Evolutionary conservation across 2,113 vertebrate genomes (phyloP).

Genomic region (Strix uralensis): DNA sequence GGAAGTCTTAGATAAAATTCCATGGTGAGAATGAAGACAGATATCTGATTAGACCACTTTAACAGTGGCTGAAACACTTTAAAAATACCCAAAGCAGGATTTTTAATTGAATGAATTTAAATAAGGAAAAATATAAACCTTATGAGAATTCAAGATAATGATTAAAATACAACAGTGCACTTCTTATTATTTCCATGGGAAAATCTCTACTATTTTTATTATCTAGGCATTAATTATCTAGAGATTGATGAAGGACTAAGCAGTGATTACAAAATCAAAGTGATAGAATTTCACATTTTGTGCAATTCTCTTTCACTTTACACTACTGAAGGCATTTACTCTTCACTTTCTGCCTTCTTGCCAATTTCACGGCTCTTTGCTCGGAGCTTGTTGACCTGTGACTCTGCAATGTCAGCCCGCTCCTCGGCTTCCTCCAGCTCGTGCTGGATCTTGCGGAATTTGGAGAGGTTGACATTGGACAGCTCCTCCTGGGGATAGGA

Average conservation of each 20-base stretch:
- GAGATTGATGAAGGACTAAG: neutral
- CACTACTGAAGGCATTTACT: conserved; percentile 38
- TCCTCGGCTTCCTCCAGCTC: conserved; percentile 81
- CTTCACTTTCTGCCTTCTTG: conserved; percentile 75
- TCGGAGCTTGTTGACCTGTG: conserved; percentile 80
- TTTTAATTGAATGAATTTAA: neutral
- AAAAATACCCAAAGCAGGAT: neutral
- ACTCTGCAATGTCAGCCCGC: conserved; percentile 79
- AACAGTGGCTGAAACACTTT: neutral
- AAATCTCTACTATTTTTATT: conserved; percentile 73
- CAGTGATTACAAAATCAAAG: conserved; percentile 23
- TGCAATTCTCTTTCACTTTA: conserved; percentile 60
- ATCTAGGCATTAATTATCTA: neutral
- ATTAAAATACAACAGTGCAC: neutral
- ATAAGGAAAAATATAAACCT: neutral
- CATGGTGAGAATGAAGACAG: neutral
- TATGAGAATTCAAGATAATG: neutral
- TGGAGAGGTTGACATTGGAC: conserved; percentile 76
- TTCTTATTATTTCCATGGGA: conserved; percentile 13
- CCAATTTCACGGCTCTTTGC: conserved; percentile 73
- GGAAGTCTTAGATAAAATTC: neutral
- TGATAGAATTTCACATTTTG: conserved; percentile 74
- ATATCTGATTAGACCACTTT: neutral
- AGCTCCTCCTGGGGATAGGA: conserved; percentile 74
- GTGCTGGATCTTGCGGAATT: conserved; percentile 79